These are phyloP conservation scores for Colaptes auratus DNA, from an alignment of 2,113 vertebrate species.

Conservation along the genomic window DNA sequence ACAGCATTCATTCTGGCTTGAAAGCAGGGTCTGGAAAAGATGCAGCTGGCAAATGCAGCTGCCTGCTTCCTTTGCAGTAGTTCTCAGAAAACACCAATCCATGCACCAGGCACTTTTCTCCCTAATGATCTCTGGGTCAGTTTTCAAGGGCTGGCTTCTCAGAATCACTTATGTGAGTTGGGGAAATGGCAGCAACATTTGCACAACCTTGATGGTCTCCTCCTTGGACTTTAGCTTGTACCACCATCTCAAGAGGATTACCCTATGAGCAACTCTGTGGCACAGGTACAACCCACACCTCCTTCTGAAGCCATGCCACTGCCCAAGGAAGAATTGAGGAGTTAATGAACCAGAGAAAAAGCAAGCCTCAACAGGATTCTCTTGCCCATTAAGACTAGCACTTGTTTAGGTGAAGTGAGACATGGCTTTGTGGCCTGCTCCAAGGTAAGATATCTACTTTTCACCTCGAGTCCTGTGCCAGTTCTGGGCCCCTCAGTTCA, in stretches of 20 bases:
- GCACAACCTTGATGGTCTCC: background rate
- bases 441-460: too few relatives aligned
- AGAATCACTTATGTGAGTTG: background rate
- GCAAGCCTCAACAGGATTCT: rapidly evolving
- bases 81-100: constrained; percentile 57
- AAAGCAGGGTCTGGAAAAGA: constrained; percentile 27
- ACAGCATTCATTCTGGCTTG: background rate
- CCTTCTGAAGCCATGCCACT: background rate
- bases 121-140: constrained; percentile 31
- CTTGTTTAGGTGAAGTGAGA: background rate
- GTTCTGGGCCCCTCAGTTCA: too few relatives aligned
- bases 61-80: constrained; percentile 18
- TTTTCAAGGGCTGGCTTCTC: constrained; percentile 32
- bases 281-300: background rate
- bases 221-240: background rate
- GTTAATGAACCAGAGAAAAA: background rate
- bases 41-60: constrained; percentile 52
- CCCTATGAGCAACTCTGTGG: background rate
- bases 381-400: background rate
- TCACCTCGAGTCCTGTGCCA: too few relatives aligned
- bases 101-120: constrained; percentile 17
- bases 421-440: background rate
- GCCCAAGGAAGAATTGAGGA: background rate
- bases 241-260: background rate
- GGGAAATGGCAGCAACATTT: background rate